Conservation (phyloP, 2,888 invertebrate genomes). For the Leptinotarsa haldemani region DNA sequence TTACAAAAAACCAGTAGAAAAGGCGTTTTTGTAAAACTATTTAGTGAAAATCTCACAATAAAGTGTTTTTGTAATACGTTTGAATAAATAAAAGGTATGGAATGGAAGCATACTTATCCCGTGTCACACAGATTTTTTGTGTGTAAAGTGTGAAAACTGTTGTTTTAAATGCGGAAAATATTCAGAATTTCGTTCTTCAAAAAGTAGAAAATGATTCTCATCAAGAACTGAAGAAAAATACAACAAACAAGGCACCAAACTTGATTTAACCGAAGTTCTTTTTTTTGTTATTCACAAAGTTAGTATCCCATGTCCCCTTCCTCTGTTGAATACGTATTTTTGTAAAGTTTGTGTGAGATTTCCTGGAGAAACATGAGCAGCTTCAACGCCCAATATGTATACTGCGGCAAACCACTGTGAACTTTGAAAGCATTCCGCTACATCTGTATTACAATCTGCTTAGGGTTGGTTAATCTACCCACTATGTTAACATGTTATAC, state of each 20-base stretch:
- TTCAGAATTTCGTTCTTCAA: not conserved
- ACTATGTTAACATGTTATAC: constrained; percentile 48
- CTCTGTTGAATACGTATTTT: constrained; percentile 10
- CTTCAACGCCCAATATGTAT: constrained; percentile 49
- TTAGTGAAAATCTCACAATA: too few relatives aligned
- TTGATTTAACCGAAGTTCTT: not conserved
- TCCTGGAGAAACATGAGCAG: constrained; percentile 49
- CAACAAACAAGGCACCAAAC: not conserved
- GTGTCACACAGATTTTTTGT: too few relatives aligned
- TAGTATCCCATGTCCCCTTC: constrained; percentile 24
- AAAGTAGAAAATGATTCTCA: not conserved
- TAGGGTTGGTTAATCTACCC: constrained; percentile 54
- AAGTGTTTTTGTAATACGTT: too few relatives aligned
- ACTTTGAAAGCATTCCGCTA: constrained; percentile 56
- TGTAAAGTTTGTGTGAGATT: constrained; percentile 43
- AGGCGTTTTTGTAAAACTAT: too few relatives aligned
- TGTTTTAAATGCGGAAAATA: too few relatives aligned
- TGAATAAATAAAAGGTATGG: too few relatives aligned
- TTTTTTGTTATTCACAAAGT: constrained; percentile 16
- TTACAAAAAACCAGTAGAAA: too few relatives aligned
- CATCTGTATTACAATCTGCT: constrained; percentile 59
- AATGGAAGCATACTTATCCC: too few relatives aligned
- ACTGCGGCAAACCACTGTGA: constrained; percentile 50
- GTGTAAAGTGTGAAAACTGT: too few relatives aligned
- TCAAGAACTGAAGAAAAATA: not conserved